Base-by-base conservation (phyloP, 2,797 vertebrate genomes). In the Malacoctenus gilli region DNA sequence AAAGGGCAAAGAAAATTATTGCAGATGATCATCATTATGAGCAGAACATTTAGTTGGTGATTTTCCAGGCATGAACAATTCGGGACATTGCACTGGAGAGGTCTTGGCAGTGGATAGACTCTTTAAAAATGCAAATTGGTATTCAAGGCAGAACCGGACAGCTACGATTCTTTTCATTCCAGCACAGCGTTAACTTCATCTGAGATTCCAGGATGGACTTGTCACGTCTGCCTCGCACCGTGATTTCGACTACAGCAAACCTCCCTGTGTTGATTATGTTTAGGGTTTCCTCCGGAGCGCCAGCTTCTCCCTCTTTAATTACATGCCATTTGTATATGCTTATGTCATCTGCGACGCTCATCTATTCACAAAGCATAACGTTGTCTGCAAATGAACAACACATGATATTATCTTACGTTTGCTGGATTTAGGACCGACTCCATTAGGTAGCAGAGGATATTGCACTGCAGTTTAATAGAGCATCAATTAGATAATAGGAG, bases 61-160 rank as follows among this genome's bases (percentile, higher is more conserved):
- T 89, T 90, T 91, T 90, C 87, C 85, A 89, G 86, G 84, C 85
- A 85, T 83, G 85, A 89, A 89, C 87, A 89, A 90, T 87, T 84
- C 84, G 86, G 73, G 83, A 84, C 80, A 81, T 72, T 76, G 75
- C 79, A 49, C 79, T 84, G 68, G 67, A 86, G 83, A 90, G 80
- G 77, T 82, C 79, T 83, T 89, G 88, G 85, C 87, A 89, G 80
- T 47, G 38, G 65, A 70, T 63, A 82, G 77, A 78, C 68, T 87
- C 79, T 90, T 90, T 89, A 90, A 89, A 91, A 91, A 91, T 91
- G 89, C 87, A 88, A 92, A 91, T 90, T 88, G 77, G 82, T 87
- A 89, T 90, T 87, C 86, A 87, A 89, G 82, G 86, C 88, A 90
- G 84, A 89, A 81, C 83, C 65, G 54, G 79, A 84, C 79, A 80